phyloP scores from a whole-genome alignment of 2,797 vertebrate species.

The Sebastes hopkinsi region DNA sequence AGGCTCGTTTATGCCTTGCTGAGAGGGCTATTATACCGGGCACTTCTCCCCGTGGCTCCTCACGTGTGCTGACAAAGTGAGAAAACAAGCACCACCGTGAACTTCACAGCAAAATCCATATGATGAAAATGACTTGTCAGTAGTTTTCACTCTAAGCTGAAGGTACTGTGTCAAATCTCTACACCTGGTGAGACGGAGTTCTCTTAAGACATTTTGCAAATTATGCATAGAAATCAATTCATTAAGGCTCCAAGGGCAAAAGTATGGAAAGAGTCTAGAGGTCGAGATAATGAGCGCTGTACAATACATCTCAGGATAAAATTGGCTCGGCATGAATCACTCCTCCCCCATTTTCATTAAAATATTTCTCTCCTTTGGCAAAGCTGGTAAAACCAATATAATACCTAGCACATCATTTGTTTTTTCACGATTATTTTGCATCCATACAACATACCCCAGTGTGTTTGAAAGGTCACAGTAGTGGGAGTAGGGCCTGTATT shows the following conservation, averaged over 20 bases:
- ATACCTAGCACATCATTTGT: background rate
- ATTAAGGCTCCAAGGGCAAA: background rate
- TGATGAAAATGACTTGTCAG: conserved; percentile 23
- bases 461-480: conserved; percentile 16
- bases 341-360: background rate
- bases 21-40: conserved; percentile 61
- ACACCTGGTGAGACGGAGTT: background rate
- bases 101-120: conserved; percentile 21
- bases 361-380: background rate
- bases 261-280: background rate
- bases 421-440: background rate
- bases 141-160: background rate
- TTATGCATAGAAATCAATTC: background rate
- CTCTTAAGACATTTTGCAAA: background rate
- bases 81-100: conserved; percentile 22
- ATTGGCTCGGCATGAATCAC: conserved; percentile 9
- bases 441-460: background rate
- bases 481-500: conserved; percentile 15
- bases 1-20: conserved; percentile 62
- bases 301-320: conserved; percentile 3
- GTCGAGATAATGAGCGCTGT: conserved; percentile 3
- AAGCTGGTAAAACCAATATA: background rate
- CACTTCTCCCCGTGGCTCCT: conserved; percentile 52
- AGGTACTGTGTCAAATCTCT: background rate
- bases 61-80: conserved; percentile 47